Conservation (phyloP, 64 coral and sea anemone genomes). For the Stichodactyla mertensii region DNA sequence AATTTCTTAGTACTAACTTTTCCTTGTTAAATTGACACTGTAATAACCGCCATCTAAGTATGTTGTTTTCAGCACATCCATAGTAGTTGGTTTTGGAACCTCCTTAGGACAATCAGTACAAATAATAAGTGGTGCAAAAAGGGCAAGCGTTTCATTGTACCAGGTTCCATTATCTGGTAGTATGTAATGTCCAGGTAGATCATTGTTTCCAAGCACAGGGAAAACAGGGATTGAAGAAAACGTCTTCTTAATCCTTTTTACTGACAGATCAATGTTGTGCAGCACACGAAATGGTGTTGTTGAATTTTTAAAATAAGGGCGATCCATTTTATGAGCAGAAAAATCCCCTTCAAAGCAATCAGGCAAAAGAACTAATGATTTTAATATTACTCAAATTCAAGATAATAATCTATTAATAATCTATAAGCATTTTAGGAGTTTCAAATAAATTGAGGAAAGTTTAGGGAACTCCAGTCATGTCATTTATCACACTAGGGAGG, state of each 20-base stretch:
- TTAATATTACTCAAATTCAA: too few relatives aligned
- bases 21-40: conserved; percentile 70
- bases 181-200: conserved; percentile 80
- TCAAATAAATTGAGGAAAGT: too few relatives aligned
- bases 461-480: too few relatives aligned
- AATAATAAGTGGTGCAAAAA: conserved; percentile 61
- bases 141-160: conserved; percentile 54
- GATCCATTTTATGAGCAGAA: conserved; percentile 22
- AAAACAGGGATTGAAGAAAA: conserved; percentile 81
- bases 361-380: too few relatives aligned
- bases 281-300: conserved; percentile 30
- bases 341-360: conserved; percentile 10
- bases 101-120: conserved; percentile 52
- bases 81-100: conserved; percentile 29
- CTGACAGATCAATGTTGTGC: conserved; percentile 39
- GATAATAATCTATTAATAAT: too few relatives aligned
- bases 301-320: conserved; percentile 21
- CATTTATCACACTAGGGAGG: too few relatives aligned
- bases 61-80: conserved; percentile 42
- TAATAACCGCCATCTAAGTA: conserved; percentile 95
- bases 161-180: conserved; percentile 61
- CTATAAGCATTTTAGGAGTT: too few relatives aligned
- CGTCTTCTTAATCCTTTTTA: conserved; percentile 9
- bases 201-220: conserved; percentile 90
- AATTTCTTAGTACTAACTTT: neutral